phyloP scores from a whole-genome alignment of 1,140 invertebrate genomes.

The Babylonia areolata region DNA sequence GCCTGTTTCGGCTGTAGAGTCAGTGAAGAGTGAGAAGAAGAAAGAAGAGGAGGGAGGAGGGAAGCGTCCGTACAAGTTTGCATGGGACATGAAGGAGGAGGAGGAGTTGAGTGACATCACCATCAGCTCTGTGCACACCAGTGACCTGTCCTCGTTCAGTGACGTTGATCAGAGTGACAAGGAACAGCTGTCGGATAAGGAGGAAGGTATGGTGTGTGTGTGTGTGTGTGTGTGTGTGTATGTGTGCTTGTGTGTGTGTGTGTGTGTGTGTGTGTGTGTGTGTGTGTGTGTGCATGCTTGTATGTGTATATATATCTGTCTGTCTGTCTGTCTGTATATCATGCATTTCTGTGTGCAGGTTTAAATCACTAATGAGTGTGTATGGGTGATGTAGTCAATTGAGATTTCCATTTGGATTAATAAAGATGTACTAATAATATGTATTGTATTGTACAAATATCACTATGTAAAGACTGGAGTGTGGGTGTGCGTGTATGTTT shows the following conservation, averaged over 20 bases:
- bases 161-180: constrained; percentile 57
- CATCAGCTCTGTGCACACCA: constrained; percentile 77
- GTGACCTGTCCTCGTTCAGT: constrained; percentile 77
- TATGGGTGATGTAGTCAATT: no score
- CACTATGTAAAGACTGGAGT: no score
- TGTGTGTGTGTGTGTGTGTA: neutral
- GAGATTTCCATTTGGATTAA: no score
- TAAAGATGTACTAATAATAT: no score
- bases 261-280: neutral
- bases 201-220: neutral
- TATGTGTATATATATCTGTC: neutral
- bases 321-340: no score
- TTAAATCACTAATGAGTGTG: no score
- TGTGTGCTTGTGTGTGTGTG: neutral
- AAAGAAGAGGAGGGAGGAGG: constrained; percentile 18
- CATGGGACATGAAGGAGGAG: constrained; percentile 33
- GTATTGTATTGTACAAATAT: no score
- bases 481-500: no score
- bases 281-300: neutral
- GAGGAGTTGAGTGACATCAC: constrained; percentile 64
- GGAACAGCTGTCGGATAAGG: constrained; percentile 29
- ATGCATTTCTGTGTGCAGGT: no score
- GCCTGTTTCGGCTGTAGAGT: neutral
- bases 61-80: constrained; percentile 41
- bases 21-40: neutral